Base-by-base conservation (phyloP, 2,888 invertebrate genomes). In the Venusia cambrica region DNA sequence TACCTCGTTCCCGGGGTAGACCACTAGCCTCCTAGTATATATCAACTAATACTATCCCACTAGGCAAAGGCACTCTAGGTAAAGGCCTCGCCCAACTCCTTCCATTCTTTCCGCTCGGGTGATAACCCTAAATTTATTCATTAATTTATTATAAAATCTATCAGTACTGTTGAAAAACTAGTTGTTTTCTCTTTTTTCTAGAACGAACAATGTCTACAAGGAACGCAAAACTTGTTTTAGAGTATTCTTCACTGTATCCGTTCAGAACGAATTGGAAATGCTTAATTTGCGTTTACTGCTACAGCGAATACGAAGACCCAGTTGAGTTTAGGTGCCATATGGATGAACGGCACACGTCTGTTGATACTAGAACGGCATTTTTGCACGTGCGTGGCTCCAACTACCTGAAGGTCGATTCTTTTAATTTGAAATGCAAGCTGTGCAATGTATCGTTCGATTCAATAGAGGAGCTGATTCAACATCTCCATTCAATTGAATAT, bases 251-350 rank as follows among this genome's bases (percentile, higher is more conserved):
- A 35, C 78, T 74, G 35, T 80, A 76, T 66, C 84, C 84, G 50
- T 85, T 85, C 73, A 73, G 79, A 54, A 65, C 78, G 27, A 74
- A 74, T 3, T 74, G 73, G 34, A 71, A 73, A 31, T 53, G 56
- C 16, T 73, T 84, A 69, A 67, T 77, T 53, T 85, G 85, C 62
- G 75, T 81, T 6, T 83, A 77, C 63, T 85, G 85, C 61, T 67
- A 69, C 41, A 75, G 78, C 43, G 62, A 61, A 34, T 74, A 69
- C 46, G 62, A 71, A 10, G 74, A 78, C 17, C 75, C 80, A 2
- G 43, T 60, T 2, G 47, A 35, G 18, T 80, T 68, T 51, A 63
- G 78, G 36, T 39, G 51, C 2, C 81, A 81, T 39, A 73, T 79
- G 70, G 54, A 45, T 16, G 41, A 38, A 1, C 62, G 68, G 4